Evolutionary conservation across 2,113 vertebrate genomes (phyloP).

Genomic region (Gorsachius goisagi): DNA sequence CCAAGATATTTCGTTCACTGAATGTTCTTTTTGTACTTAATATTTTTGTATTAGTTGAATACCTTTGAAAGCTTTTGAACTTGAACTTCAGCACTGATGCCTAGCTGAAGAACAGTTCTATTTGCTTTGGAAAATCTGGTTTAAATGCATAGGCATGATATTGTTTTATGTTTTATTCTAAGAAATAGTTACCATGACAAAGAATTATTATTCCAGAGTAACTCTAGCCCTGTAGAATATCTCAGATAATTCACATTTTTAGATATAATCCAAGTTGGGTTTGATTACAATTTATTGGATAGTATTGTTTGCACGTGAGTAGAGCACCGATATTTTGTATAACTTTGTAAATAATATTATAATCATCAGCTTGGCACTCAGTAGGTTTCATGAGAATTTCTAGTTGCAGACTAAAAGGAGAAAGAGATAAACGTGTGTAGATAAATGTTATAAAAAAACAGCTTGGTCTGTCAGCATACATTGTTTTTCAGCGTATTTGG

Average conservation of each 20-base stretch:
- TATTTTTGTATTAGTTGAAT: conserved; percentile 4
- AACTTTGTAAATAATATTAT: neutral
- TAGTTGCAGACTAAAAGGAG: neutral
- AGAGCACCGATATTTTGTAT: neutral
- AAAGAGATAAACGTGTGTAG: neutral
- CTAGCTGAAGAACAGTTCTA: neutral
- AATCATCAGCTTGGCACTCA: neutral
- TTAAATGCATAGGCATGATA: neutral
- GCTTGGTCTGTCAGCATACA: neutral
- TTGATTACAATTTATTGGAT: neutral
- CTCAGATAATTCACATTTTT: neutral
- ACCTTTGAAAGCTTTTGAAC: neutral
- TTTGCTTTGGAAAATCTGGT: conserved; percentile 14
- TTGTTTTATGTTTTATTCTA: neutral
- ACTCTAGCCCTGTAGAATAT: neutral
- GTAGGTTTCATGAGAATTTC: neutral
- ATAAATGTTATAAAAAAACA: neutral
- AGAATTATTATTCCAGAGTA: neutral
- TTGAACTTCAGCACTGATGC: neutral
- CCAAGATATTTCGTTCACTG: conserved; percentile 7
- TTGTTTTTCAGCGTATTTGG: neutral
- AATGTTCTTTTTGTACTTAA: conserved; percentile 27
- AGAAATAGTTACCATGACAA: neutral
- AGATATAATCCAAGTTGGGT: neutral
- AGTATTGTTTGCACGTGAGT: neutral